Evolutionary conservation across 1,140 invertebrate genomes (phyloP).

Genomic region (Polyergus mexicanus): DNA sequence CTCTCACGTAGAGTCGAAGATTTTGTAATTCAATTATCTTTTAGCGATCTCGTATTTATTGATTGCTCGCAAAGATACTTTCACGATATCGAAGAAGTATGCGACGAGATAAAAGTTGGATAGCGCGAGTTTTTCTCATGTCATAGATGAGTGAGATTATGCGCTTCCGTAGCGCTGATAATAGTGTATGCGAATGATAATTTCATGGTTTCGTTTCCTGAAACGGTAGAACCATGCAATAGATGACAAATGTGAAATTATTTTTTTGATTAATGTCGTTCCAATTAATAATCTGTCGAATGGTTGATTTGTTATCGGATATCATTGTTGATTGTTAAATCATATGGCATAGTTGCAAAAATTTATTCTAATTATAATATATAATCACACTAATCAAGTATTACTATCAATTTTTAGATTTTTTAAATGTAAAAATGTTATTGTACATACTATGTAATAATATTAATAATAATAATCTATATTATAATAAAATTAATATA

Average conservation of each 20-base stretch:
- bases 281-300: background rate
- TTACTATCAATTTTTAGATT: background rate
- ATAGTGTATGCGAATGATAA: background rate
- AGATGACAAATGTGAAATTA: background rate
- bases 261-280: background rate
- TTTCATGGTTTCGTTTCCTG: slow-evolving; percentile 4
- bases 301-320: slow-evolving; percentile 9
- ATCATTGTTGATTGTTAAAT: background rate
- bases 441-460: background rate
- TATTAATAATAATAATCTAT: background rate
- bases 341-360: background rate
- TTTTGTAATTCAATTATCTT: slow-evolving; percentile 17
- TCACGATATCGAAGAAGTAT: slow-evolving; percentile 7
- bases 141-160: slow-evolving; percentile 5
- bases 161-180: slow-evolving; percentile 19
- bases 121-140: background rate
- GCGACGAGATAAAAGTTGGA: background rate
- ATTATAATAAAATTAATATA: background rate
- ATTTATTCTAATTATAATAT: background rate
- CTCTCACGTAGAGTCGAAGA: slow-evolving; percentile 16
- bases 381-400: background rate
- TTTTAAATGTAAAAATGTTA: background rate
- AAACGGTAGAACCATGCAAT: background rate
- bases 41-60: background rate
- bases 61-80: slow-evolving; percentile 4